Percentiles rank a stretch among this genome's conserved stretches.
Conservation (phyloP, 2,888 invertebrate species). For the Macrophya alboannulata region DNA sequence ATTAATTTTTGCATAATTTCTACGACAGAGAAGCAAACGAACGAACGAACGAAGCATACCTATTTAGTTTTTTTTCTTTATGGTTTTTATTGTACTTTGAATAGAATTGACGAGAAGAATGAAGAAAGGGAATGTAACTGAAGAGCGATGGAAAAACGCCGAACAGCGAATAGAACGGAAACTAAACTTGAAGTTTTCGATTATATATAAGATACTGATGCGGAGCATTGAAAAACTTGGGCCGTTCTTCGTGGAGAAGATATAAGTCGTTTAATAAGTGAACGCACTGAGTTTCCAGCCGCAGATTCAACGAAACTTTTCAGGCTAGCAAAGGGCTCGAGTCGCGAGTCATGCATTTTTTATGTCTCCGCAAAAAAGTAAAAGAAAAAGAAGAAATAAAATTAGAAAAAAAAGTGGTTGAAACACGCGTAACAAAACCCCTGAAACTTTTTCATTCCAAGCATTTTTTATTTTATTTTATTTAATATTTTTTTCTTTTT, state of each 20-base stretch:
- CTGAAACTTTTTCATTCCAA: neutral
- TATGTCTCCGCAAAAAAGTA: neutral
- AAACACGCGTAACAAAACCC: neutral
- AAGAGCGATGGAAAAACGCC: neutral
- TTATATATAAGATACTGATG: neutral
- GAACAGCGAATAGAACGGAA: neutral
- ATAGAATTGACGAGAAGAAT: neutral
- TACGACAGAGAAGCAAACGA: neutral
- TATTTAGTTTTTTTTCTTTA: neutral
- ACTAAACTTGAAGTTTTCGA: neutral
- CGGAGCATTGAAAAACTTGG: neutral
- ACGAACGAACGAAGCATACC: neutral
- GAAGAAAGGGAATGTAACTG: neutral
- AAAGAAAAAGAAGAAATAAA: too few relatives aligned
- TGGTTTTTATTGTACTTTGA: neutral
- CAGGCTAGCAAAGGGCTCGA: neutral
- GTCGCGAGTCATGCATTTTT: neutral
- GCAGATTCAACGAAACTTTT: neutral
- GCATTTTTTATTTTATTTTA: neutral
- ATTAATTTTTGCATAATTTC: too few relatives aligned
- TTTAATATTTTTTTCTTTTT: neutral
- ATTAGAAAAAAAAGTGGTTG: neutral
- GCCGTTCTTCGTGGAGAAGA: neutral
- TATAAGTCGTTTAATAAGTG: constrained; percentile 16
- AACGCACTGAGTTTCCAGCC: neutral